Evolutionary conservation across 2,113 vertebrate species (phyloP).

Genomic region (Xenopus borealis): DNA sequence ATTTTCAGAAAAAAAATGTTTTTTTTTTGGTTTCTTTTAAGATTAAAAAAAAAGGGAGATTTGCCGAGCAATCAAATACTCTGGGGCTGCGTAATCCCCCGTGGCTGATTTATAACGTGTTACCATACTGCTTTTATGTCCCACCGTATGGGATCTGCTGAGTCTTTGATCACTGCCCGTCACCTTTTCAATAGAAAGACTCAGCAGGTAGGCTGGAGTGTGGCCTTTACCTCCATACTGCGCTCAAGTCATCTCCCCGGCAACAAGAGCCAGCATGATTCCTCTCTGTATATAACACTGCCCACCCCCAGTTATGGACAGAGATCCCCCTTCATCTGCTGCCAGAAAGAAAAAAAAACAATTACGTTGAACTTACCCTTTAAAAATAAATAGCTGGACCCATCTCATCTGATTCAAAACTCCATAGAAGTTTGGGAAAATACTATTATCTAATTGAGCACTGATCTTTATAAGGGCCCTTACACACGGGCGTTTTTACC

Average conservation of each 20-base stretch:
- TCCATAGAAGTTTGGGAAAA: too few relatives aligned
- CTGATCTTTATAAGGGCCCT: too few relatives aligned
- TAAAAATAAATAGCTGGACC: too few relatives aligned
- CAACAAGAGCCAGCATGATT: neutral
- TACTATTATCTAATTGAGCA: too few relatives aligned
- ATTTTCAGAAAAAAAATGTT: too few relatives aligned
- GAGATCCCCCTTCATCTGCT: too few relatives aligned
- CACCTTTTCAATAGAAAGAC: conserved; percentile 14
- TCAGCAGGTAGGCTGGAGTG: conserved; percentile 32
- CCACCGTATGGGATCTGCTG: conserved; percentile 18
- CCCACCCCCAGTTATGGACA: too few relatives aligned
- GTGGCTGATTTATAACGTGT: conserved; percentile 32
- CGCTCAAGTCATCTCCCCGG: neutral
- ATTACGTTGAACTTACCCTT: too few relatives aligned
- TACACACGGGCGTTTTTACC: too few relatives aligned
- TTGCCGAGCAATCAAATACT: conserved; percentile 8
- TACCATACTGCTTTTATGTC: conserved; percentile 35
- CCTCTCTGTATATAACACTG: too few relatives aligned
- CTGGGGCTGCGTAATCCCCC: conserved; percentile 8
- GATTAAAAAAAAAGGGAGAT: neutral
- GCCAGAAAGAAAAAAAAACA: too few relatives aligned
- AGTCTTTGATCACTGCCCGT: conserved; percentile 24
- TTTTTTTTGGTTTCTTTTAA: neutral
- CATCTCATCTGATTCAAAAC: too few relatives aligned
- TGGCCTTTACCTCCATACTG: neutral